Base-by-base conservation (phyloP, 2,113 vertebrate species). In the Ophiodon elongatus region DNA sequence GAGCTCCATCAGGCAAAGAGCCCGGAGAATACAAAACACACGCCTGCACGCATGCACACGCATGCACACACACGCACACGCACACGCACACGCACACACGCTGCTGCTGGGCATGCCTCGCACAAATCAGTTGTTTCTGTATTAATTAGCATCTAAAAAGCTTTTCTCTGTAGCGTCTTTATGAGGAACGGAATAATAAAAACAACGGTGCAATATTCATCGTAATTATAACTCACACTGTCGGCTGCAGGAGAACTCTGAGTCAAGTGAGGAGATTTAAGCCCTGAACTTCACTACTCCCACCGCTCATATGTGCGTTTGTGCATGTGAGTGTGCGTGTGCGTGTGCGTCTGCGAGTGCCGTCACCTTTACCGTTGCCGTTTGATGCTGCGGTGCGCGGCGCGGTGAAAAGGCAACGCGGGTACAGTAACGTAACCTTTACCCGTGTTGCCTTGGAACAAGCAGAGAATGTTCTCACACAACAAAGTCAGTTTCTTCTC, bases 61-160 rank as follows among this genome's bases (percentile, higher is more conserved):
- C 66, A 72, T 39, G 43, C 57, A 47, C 41, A 60, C 80, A 43
- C 29, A 76, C 59, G 47, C 57, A 84, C 43, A 27, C 45, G 39
- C 73, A 54, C 47, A 23, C 72, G 35, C 79, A 74, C 52, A 41
- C 37, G 75, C 54, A 65, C 65, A 31, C 45, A 54, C 78, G 54
- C 23, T 10, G 65, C 88, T 88, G 79, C 70, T 71, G 79, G 85
- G 79, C 70, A 87, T 78, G 72, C 82, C 82, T 79, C 85, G 73
- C 65, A 66, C 75, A 87, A 74, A 86, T 70, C 80, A 64, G 52
- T 89, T 90, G 65, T 85, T 90, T 88, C 68, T 80, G 80, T 91
- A 89, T 89, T 93, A 90, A 92, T 93, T 91, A 90, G 81, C 87
- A 90, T 90, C 79, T 84, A 66, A 81, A 88, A 84, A 88, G 86